These are phyloP conservation scores for Delichon dasypus DNA, from an alignment of 2,797 vertebrate genomes.

Conservation along the genomic window DNA sequence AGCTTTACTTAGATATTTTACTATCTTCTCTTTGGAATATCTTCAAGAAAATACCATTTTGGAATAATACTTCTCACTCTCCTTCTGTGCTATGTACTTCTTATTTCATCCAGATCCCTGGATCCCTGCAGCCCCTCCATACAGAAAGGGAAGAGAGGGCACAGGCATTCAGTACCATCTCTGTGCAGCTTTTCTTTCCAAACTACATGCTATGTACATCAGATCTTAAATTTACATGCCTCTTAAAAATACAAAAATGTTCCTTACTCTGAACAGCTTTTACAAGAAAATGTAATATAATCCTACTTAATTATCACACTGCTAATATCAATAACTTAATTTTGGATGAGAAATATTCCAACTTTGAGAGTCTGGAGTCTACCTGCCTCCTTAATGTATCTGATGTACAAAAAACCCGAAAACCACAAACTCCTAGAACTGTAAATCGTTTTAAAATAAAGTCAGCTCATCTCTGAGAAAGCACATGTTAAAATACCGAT, in stretches of 20 bases:
- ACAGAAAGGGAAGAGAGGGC: background rate
- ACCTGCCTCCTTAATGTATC: background rate
- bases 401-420: background rate
- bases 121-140: background rate
- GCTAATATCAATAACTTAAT: background rate
- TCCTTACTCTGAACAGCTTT: background rate
- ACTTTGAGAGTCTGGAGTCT: background rate
- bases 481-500: background rate
- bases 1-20: background rate
- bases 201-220: background rate
- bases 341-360: background rate
- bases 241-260: background rate
- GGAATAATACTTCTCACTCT: background rate
- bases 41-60: background rate
- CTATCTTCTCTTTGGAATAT: background rate
- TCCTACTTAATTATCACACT: background rate
- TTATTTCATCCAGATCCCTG: background rate
- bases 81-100: background rate
- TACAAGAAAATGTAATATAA: background rate
- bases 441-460: slow-evolving; percentile 8
- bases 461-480: background rate
- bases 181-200: background rate
- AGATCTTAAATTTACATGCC: background rate
- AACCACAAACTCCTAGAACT: background rate
- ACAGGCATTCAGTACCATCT: background rate